Percentiles rank a stretch among this genome's conserved stretches.
These are phyloP conservation scores for Drosophila subsilvestris DNA, from an alignment of 2,888 invertebrate species.

Conservation along the genomic window DNA sequence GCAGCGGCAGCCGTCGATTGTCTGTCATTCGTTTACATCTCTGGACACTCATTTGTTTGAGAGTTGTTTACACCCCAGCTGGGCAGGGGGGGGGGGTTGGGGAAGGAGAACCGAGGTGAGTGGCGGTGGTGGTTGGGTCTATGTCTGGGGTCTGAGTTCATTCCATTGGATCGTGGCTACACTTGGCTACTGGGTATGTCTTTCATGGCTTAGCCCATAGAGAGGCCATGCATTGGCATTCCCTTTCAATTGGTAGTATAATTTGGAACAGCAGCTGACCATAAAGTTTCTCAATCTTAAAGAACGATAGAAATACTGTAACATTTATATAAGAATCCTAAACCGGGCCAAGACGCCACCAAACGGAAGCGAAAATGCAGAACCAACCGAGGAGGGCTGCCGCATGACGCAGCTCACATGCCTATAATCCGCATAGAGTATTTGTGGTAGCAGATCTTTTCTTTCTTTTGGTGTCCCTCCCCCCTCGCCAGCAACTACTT, in stretches of 20 bases:
- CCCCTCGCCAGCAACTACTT: too few species aligned
- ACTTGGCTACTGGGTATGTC: slow-evolving; percentile 52
- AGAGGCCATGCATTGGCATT: not conserved
- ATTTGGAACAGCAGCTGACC: not conserved
- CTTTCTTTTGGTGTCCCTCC: not conserved
- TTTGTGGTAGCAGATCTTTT: not conserved
- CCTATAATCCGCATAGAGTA: not conserved
- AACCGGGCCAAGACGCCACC: not conserved
- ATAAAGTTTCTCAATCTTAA: not conserved
- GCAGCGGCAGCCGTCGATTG: slow-evolving; percentile 35
- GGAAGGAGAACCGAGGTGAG: not conserved
- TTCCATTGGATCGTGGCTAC: slow-evolving; percentile 9
- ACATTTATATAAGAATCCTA: too few species aligned
- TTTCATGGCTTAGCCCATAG: slow-evolving; percentile 2
- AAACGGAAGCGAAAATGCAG: not conserved
- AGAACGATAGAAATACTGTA: too few species aligned
- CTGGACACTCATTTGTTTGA: slow-evolving; percentile 50
- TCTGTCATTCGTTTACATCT: slow-evolving; percentile 45
- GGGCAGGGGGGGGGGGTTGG: not conserved
- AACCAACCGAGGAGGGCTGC: not conserved
- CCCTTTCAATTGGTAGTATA: not conserved
- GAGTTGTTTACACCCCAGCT: slow-evolving; percentile 31
- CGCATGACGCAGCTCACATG: not conserved
- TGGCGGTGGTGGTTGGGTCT: not conserved
- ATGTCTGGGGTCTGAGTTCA: slow-evolving; percentile 18